Evolutionary conservation across 2,797 vertebrate species (phyloP), one percentile per base, ranked within the genome.

Genomic region (Diceros bicornis): DNA sequence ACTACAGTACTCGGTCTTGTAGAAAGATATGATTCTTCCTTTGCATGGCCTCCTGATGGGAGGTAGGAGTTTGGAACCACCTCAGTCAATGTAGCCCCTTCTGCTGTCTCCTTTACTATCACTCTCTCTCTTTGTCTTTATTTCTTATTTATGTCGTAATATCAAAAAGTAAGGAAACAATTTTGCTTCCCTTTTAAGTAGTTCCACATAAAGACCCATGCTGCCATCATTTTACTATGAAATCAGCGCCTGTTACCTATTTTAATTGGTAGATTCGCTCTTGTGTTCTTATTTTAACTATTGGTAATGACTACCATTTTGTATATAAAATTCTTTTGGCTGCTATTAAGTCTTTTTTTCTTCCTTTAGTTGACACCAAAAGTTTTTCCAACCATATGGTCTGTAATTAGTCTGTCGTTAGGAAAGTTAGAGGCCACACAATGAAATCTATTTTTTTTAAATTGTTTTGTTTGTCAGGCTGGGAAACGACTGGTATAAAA

Each of bases 401-500:
- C 68, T 75, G 10, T 64, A 97, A 97, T 96, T 98, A 90, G 6
- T 68, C 50, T 94, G 71, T 86, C 41, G 20, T 92, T 96, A 96
- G 3, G 8, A 79, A 90, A 95, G 8, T 83, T 92, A 92, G 87
- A 96, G 20, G 23, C 9, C 37, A 72, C 29, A 68, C 10, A 83
- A 75, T 83, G 11, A 71, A 92, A 81, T 74, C 11, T 81, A 44
- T n/a, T 52, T 93, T 47, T 90, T 75, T 27, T 52, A 16, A 89
- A 55, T 78, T 82, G 27, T 6, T 97, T 69, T 94, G n/a, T 95
- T 62, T 95, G 61, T 96, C 79, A 93, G 25, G 7, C 23, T 93
- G 78, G 52, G 55, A 95, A 37, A 78, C 88, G 55, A 81, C 12
- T 87, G 77, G 44, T 94, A 61, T 97, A 94, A 98, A 97, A 94